These are phyloP conservation scores for Proisotoma minuta DNA, from an alignment of 2,888 invertebrate genomes.

Conservation along the genomic window DNA sequence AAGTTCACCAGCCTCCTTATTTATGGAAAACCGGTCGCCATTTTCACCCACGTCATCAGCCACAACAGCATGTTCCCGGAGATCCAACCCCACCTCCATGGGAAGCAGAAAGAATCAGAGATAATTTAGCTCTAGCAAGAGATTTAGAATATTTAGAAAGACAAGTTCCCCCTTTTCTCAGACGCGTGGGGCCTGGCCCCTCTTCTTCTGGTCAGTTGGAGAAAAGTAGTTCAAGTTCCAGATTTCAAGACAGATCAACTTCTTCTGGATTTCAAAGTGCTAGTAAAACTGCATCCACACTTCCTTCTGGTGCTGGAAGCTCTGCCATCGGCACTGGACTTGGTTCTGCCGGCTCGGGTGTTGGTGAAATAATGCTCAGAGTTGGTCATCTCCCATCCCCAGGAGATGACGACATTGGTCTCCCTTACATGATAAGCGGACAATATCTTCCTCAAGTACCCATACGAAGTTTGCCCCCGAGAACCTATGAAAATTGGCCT, in stretches of 20 bases:
- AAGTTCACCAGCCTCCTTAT: slow-evolving; percentile 47
- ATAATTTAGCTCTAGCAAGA: slow-evolving; percentile 43
- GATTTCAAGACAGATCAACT: slow-evolving; percentile 43
- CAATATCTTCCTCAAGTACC: slow-evolving; percentile 30
- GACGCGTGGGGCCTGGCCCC: slow-evolving; percentile 7
- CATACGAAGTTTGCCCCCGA: slow-evolving; percentile 33
- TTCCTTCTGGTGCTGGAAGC: slow-evolving; percentile 41
- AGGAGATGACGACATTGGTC: neutral
- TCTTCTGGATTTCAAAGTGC: slow-evolving; percentile 47
- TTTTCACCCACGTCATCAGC: slow-evolving; percentile 45
- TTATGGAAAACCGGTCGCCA: slow-evolving; percentile 47
- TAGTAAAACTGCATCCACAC: slow-evolving; percentile 40
- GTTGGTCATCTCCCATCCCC: slow-evolving; percentile 38
- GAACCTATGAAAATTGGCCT: slow-evolving; percentile 46
- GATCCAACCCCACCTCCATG: slow-evolving; percentile 47
- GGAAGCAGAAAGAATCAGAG: slow-evolving; percentile 47
- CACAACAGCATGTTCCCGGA: slow-evolving; percentile 35
- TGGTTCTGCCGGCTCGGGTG: slow-evolving; percentile 30
- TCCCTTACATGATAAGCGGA: neutral
- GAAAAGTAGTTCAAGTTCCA: slow-evolving; percentile 38
- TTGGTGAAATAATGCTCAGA: slow-evolving; percentile 46
- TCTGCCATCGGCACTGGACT: slow-evolving; percentile 32
- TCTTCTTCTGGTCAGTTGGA: slow-evolving; percentile 21
- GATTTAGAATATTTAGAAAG: slow-evolving; percentile 47
- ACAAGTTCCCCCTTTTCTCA: slow-evolving; percentile 46